Evolutionary conservation across 2,113 vertebrate species (phyloP), one percentile per base, ranked within the genome.

Genomic region (Platysteira castanea): DNA sequence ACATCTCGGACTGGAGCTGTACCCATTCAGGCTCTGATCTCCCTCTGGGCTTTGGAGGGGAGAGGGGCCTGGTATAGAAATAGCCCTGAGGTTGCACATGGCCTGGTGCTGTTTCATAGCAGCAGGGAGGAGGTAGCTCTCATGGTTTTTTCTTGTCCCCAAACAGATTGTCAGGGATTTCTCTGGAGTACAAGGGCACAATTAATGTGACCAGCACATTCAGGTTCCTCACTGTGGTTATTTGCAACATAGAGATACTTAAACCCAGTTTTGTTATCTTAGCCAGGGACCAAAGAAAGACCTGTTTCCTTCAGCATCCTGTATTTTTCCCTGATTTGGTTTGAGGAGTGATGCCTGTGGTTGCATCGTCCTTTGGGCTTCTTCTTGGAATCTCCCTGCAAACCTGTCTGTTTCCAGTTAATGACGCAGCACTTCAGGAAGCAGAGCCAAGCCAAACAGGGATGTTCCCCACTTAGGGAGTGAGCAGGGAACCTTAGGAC

Each of bases 391-490:
- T 75, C 78, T 59, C 60, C 2, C 1, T 75, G 89, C 87, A 75
- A 67, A 59, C 15, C 33, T 0, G 4, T 23, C 86, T 77, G 83
- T 54, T 97, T 89, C 88, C 88, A 83, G 88, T 94, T 70, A 95
- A 31, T 95, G 91, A 95, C 7, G 24, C 77, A 52, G 84, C 0
- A 0, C 82, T 91, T 35, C 13, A 18, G 90, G 80, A 68, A 31
- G 21, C 49, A 19, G 73, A 80, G 92, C 96, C 97, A 96, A 96
- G 42, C 24, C 77, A 90, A 93, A 91, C 92, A 84, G 79, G 91
- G 86, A 91, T 60, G 79, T 93, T 92, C 80, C 79, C 39, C 1
- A 11, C 30, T 33, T 26, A 17, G 27, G 65, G 46, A 84, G n/a
- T 30, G 33, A 68, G 26, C 3, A 15, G 11, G 52, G 35, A 74